Base-by-base conservation (phyloP, 2,113 vertebrate genomes). In the Hiodon alosoides region DNA sequence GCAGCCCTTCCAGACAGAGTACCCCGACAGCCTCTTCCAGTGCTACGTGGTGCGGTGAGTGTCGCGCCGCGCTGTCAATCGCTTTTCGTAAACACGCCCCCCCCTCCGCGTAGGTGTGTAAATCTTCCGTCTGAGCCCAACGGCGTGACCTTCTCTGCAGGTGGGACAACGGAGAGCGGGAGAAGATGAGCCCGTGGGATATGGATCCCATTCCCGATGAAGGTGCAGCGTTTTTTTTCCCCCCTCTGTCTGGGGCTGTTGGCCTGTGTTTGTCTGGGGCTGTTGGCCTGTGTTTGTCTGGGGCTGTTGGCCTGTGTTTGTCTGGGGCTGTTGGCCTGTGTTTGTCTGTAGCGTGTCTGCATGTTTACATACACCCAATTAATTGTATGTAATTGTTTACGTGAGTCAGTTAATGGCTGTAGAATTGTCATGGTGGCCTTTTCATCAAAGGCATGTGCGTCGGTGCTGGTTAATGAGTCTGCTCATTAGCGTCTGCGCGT, bases 101-200 rank as follows among this genome's bases (percentile, higher is more conserved):
- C 14, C 7, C 66, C 7, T 5, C 66, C 7, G 66, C 10, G 3
- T 46, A 67, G 14, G 16, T 4, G 16, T 4, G 14, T 64, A 16
- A 6, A 64, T 5, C 61, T 64, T 5, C 3, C 31, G n/a, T n/a
- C n/a, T n/a, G n/a, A n/a, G n/a, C n/a, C n/a, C n/a, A n/a, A n/a
- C n/a, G 31, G 31, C 31, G 31, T 31, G 31, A 31, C 0, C 31
- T 31, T 31, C 73, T 73, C 5, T 79, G 73, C 82, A 99, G 96
- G 86, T 99, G 96, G 97, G 97, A 99, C 88, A 99, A 98, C 80
- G 92, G 94, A 48, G 97, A 99, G 80, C 89, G 89, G 81, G 97
- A 99, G 84, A 97, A 93, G 78, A 95, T 99, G 96, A 99, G 97
- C 85, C 96, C 97, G 0, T 99, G 97, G 97, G 97, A 99, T 87